Conservation (phyloP, 2,888 invertebrate genomes). For the Himalopsyche kuldschensis region DNA sequence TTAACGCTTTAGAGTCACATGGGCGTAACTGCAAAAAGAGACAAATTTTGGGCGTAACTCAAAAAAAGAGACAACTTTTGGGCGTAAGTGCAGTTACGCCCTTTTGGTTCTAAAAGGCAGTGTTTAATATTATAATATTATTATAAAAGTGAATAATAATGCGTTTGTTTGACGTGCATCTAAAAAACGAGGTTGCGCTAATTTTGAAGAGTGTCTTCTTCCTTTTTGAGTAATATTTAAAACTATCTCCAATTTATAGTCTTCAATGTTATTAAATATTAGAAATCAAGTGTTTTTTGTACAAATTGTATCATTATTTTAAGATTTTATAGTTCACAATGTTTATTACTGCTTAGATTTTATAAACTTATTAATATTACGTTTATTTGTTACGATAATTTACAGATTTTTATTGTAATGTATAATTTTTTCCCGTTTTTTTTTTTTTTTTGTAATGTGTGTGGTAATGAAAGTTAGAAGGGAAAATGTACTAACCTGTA, state of each 20-base stretch:
- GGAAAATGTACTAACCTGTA: slow-evolving; percentile 33
- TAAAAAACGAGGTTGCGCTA: not conserved
- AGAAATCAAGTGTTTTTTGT: slow-evolving; percentile 29
- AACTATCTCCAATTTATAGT: slow-evolving; percentile 10
- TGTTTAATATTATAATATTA: not conserved
- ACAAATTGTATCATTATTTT: slow-evolving; percentile 35
- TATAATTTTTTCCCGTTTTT: slow-evolving; percentile 23
- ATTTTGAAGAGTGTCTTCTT: slow-evolving; percentile 12
- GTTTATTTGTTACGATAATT: slow-evolving; percentile 32
- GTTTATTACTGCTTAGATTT: slow-evolving; percentile 38
- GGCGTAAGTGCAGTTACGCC: no score
- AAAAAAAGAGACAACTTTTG: no score
- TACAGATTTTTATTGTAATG: slow-evolving; percentile 31
- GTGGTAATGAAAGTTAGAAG: slow-evolving; percentile 6
- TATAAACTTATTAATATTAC: slow-evolving; percentile 33
- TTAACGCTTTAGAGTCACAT: no score
- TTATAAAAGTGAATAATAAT: not conserved
- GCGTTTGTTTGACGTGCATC: not conserved
- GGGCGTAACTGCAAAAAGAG: no score
- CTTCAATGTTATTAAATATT: slow-evolving; percentile 18
- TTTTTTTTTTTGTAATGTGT: slow-evolving; percentile 20
- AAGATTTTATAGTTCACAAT: slow-evolving; percentile 34
- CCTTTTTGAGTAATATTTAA: not conserved
- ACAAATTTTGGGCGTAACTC: no score
- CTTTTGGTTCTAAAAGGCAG: no score